Percentiles rank a stretch among this genome's conserved stretches.
Evolutionary conservation across 2,113 vertebrate genomes (phyloP).

Genomic region (Menidia beryllina): DNA sequence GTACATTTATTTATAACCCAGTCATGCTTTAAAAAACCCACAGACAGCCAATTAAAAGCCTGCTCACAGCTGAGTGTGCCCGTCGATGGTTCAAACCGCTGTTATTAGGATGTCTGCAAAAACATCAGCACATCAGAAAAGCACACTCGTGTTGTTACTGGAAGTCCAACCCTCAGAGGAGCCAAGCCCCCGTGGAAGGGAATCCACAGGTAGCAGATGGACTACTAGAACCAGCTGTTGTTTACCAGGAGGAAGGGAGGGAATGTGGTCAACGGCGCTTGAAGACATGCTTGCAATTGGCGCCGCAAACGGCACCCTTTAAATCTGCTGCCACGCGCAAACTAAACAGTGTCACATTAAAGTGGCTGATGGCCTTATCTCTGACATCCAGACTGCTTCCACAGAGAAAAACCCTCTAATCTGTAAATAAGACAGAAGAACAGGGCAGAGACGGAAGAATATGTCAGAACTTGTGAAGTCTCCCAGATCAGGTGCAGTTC

Average conservation of each 20-base stretch:
- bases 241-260: constrained; percentile 42
- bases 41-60: constrained; percentile 39
- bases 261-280: constrained; percentile 33
- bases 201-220: constrained; percentile 52
- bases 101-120: constrained; percentile 18
- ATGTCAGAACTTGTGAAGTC: too few relatives aligned
- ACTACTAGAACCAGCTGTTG: constrained; percentile 62
- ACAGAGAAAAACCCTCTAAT: neutral
- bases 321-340: constrained; percentile 17
- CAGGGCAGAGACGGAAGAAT: too few relatives aligned
- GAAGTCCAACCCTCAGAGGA: constrained; percentile 6
- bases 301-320: constrained; percentile 18
- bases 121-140: constrained; percentile 10
- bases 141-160: neutral
- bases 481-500: too few relatives aligned
- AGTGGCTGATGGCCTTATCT: too few relatives aligned
- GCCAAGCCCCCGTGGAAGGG: constrained; percentile 25
- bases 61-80: neutral
- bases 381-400: too few relatives aligned
- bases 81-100: constrained; percentile 37
- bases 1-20: constrained; percentile 1
- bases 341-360: constrained; percentile 3
- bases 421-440: too few relatives aligned
- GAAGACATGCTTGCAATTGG: neutral
- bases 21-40: constrained; percentile 10